Evolutionary conservation across 2,113 vertebrate species (phyloP).

Genomic region (Aplodontia rufa): DNA sequence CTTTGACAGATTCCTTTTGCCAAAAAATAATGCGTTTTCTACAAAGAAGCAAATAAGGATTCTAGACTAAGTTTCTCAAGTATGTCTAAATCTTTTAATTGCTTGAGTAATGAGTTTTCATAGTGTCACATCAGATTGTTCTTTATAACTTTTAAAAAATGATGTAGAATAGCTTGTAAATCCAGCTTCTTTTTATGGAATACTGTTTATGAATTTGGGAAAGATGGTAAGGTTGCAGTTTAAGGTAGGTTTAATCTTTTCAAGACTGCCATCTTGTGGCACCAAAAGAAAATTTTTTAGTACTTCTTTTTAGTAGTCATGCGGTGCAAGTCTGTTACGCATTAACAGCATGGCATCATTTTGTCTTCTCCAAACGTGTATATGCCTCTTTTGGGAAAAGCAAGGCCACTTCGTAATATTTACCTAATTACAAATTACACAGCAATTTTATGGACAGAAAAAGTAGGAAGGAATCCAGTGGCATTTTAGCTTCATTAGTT

Average conservation of each 20-base stretch:
- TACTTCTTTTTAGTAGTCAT: conserved; percentile 2
- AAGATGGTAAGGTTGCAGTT: neutral
- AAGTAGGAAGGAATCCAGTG: neutral
- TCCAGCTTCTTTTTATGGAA: conserved; percentile 13
- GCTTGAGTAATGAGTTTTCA: neutral
- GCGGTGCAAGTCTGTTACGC: neutral
- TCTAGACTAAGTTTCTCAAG: conserved; percentile 19
- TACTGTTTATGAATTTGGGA: neutral
- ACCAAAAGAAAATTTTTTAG: conserved; percentile 21
- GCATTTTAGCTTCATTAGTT: neutral
- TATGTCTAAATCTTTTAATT: conserved; percentile 16
- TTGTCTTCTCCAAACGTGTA: neutral
- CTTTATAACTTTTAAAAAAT: conserved; percentile 43
- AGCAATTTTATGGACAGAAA: conserved; percentile 18
- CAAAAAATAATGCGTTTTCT: conserved; percentile 59
- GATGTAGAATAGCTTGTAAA: conserved; percentile 35
- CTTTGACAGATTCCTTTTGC: conserved; percentile 56
- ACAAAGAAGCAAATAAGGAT: conserved; percentile 57
- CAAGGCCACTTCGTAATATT: neutral
- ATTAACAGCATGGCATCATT: neutral
- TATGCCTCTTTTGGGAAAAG: neutral
- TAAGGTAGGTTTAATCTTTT: conserved; percentile 46
- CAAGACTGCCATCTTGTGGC: conserved; percentile 75
- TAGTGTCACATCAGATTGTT: neutral
- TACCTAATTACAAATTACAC: neutral